These are phyloP conservation scores for Nothobranchius kuhntae DNA, from an alignment of 2,113 vertebrate species.

Conservation along the genomic window DNA sequence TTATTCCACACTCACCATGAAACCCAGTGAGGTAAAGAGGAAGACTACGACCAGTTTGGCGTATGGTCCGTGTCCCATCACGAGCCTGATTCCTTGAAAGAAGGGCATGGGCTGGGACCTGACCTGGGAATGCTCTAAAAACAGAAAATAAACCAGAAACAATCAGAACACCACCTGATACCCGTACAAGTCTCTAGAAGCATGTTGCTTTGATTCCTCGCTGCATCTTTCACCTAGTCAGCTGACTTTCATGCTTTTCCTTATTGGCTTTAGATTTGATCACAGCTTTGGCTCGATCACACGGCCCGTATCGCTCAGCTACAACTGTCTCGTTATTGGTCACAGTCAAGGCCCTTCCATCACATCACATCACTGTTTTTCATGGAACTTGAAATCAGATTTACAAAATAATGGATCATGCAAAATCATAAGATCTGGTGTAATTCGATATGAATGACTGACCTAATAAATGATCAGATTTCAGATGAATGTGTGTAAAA, in stretches of 20 bases:
- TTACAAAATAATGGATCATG: too few species aligned
- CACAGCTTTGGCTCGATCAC: slow-evolving; percentile 2
- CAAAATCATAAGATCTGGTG: too few species aligned
- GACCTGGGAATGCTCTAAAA: slow-evolving; percentile 78
- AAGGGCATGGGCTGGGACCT: slow-evolving; percentile 83
- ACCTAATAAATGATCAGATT: too few species aligned
- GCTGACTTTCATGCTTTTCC: slow-evolving; percentile 1
- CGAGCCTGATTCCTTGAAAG: slow-evolving; percentile 86
- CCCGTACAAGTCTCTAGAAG: background rate
- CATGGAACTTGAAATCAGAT: background rate
- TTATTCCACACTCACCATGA: slow-evolving; percentile 84
- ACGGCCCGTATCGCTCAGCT: background rate
- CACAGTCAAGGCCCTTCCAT: too few species aligned
- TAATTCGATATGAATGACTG: too few species aligned
- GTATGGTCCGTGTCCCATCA: slow-evolving; percentile 91
- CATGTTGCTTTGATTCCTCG: background rate
- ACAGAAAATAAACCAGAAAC: background rate
- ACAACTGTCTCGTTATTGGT: background rate
- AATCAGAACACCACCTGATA: background rate
- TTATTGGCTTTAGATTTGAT: slow-evolving; percentile 17
- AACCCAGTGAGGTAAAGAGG: slow-evolving; percentile 93
- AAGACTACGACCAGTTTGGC: slow-evolving; percentile 91
- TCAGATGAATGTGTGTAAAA: too few species aligned
- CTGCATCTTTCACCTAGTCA: background rate
- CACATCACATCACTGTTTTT: too few species aligned